A percentile compares a stretch with the other conserved stretches of the same genome.
Conservation (phyloP, 2,797 vertebrate species). For the Paguma larvata region DNA sequence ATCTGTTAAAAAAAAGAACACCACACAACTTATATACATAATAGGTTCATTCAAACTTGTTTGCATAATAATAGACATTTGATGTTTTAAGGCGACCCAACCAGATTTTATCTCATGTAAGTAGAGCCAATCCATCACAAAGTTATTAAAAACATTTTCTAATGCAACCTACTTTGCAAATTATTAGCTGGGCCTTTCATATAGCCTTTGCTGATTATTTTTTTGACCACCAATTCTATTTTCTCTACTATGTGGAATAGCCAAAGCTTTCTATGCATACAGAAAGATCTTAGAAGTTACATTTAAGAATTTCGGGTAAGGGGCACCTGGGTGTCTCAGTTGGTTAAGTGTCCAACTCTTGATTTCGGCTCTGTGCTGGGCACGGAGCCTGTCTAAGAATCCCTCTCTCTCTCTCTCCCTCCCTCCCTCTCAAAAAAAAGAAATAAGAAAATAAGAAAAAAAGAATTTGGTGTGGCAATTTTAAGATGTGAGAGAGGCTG, state of each 20-base stretch:
- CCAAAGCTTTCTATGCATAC: background rate
- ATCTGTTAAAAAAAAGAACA: background rate
- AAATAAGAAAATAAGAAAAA: background rate
- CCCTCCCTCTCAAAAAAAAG: background rate
- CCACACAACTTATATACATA: background rate
- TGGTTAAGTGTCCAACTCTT: background rate
- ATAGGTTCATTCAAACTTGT: background rate
- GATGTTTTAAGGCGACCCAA: conserved; percentile 28
- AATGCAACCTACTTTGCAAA: conserved; percentile 23
- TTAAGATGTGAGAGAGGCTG: conserved; percentile 18
- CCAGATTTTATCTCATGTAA: conserved; percentile 7
- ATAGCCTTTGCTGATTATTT: conserved; percentile 46
- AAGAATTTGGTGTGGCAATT: background rate
- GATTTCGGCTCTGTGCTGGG: background rate
- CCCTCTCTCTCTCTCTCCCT: background rate
- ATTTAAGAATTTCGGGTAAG: conserved; percentile 34
- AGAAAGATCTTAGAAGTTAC: conserved; percentile 60
- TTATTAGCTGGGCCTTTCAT: conserved; percentile 16
- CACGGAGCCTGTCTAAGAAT: background rate
- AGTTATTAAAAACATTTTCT: conserved; percentile 1
- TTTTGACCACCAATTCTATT: conserved; percentile 3
- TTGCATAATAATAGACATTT: conserved; percentile 30
- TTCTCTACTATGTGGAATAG: background rate
- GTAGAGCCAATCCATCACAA: conserved; percentile 19
- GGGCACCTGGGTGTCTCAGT: background rate